Conservation (phyloP, 2,888 invertebrate genomes). For the Ecdyonurus torrentis region DNA sequence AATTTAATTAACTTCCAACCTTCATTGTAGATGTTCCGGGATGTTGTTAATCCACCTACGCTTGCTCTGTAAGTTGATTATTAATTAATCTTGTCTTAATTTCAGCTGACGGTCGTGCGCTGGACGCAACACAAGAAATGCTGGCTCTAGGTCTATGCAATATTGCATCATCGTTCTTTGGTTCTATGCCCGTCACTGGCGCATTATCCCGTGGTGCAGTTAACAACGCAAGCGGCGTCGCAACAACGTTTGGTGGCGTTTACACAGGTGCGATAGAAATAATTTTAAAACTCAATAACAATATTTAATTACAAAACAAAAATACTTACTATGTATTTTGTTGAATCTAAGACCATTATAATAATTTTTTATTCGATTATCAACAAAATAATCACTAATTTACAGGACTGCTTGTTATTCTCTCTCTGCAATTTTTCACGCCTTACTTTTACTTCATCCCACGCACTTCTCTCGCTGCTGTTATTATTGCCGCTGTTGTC, state of each 20-base stretch:
- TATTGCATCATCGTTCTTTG: constrained; percentile 46
- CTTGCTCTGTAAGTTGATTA: background rate
- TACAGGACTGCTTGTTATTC: constrained; percentile 30
- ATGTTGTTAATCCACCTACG: too few species aligned
- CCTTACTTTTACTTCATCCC: constrained; percentile 47
- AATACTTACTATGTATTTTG: background rate
- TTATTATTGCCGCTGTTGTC: constrained; percentile 53
- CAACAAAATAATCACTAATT: constrained; percentile 4
- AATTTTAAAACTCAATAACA: background rate
- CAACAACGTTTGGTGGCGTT: constrained; percentile 46
- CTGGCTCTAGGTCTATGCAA: constrained; percentile 46
- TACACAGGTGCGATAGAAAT: constrained; percentile 33
- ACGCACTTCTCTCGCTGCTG: constrained; percentile 46
- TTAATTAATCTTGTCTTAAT: constrained; percentile 13
- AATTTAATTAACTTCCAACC: too few species aligned
- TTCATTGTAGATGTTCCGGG: too few species aligned
- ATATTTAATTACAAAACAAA: background rate
- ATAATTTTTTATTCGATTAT: background rate
- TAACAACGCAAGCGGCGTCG: constrained; percentile 51
- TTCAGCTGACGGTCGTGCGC: constrained; percentile 37
- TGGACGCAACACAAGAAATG: constrained; percentile 56
- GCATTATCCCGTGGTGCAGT: constrained; percentile 47
- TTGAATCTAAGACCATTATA: background rate
- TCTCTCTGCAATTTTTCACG: constrained; percentile 39
- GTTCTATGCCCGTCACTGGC: constrained; percentile 48